Percentiles rank a stretch among this genome's conserved stretches.
phyloP scores from a whole-genome alignment of 1,140 invertebrate genomes.

The Maniola jurtina region DNA sequence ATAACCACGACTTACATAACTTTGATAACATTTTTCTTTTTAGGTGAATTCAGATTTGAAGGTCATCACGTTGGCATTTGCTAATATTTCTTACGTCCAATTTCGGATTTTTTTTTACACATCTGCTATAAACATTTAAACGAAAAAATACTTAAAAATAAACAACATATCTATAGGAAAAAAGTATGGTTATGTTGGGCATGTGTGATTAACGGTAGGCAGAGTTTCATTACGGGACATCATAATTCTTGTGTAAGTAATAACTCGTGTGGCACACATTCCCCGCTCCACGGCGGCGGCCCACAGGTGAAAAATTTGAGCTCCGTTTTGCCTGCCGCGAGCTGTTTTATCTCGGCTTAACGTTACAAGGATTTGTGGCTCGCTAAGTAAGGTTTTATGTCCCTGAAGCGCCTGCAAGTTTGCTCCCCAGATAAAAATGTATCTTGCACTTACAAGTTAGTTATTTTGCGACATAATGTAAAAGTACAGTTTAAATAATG shows the following conservation, averaged over 20 bases:
- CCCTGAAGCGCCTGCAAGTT: constrained; percentile 67
- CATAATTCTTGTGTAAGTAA: constrained; percentile 71
- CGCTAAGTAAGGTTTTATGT: constrained; percentile 78
- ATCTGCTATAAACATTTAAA: background rate
- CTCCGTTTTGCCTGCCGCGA: constrained; percentile 56
- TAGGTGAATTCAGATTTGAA: too few relatives aligned
- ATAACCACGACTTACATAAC: too few relatives aligned
- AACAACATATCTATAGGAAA: background rate
- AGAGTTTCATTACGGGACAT: constrained; percentile 66
- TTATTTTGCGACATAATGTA: constrained; percentile 30
- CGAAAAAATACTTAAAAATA: background rate
- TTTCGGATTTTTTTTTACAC: background rate
- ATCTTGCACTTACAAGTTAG: constrained; percentile 47
- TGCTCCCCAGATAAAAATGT: constrained; percentile 70
- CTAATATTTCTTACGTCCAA: too few relatives aligned
- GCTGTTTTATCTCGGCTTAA: constrained; percentile 78
- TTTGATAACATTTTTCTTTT: too few relatives aligned
- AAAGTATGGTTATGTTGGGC: background rate
- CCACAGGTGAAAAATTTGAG: constrained; percentile 76
- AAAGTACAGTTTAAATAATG: constrained; percentile 28
- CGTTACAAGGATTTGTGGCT: constrained; percentile 78
- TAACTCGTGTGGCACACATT: constrained; percentile 65
- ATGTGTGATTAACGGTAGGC: constrained; percentile 50
- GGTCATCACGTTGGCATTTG: too few relatives aligned
- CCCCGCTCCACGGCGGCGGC: constrained; percentile 38